Evolutionary conservation across 2,113 vertebrate genomes (phyloP).

Genomic region (Todiramphus chloris): DNA sequence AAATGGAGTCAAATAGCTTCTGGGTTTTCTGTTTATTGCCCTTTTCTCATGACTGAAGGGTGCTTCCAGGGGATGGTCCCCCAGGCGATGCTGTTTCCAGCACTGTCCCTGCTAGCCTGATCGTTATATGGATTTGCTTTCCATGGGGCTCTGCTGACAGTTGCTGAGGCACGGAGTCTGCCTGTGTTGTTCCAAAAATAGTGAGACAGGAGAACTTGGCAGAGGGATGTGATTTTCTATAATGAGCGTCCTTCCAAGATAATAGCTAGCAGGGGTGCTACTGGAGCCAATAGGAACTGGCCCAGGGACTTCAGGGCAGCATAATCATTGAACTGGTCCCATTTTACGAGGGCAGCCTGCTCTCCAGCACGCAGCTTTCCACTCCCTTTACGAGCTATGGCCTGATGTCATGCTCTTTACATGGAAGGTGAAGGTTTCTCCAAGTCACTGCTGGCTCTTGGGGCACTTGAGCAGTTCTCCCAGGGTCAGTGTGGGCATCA

Average conservation of each 20-base stretch:
- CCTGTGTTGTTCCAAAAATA: conserved; percentile 45
- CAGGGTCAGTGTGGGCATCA: fast-evolving
- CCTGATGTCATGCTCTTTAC: background rate
- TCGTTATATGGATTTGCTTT: conserved; percentile 48
- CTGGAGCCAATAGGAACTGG: background rate
- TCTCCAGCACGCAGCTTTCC: background rate
- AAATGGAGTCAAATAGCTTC: background rate
- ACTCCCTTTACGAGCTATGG: background rate
- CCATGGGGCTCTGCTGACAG: background rate
- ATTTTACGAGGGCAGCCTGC: background rate
- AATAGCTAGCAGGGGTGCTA: conserved; percentile 1
- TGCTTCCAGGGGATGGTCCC: conserved; percentile 15
- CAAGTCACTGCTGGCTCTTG: background rate
- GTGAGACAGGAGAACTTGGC: conserved; percentile 17
- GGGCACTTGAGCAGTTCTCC: background rate
- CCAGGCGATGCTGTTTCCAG: background rate
- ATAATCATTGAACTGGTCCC: background rate
- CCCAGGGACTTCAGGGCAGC: background rate
- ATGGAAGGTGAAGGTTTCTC: background rate
- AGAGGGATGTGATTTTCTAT: background rate
- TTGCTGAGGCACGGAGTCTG: conserved; percentile 27
- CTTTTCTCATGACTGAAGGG: conserved; percentile 18
- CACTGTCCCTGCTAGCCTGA: background rate
- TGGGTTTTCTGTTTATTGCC: conserved; percentile 38
- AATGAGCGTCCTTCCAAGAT: background rate